These are phyloP conservation scores for Narcine bancroftii DNA, from an alignment of 2,113 vertebrate genomes.

Conservation along the genomic window DNA sequence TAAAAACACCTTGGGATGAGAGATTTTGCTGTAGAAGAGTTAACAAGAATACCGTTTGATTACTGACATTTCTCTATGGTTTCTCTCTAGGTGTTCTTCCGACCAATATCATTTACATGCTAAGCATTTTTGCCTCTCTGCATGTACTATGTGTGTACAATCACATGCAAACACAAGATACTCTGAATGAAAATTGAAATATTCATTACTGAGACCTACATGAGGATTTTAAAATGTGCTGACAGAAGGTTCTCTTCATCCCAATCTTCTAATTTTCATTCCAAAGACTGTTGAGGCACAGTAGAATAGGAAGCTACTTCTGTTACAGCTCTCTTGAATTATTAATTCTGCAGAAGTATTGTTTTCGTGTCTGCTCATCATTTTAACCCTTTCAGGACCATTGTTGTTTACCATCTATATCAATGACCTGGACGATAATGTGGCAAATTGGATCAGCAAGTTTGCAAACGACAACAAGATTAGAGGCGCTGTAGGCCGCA, in stretches of 20 bases:
- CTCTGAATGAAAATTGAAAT: background rate
- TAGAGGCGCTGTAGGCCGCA: too few relatives aligned
- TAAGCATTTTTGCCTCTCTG: background rate
- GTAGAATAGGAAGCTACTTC: background rate
- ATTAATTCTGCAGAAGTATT: conserved; percentile 13
- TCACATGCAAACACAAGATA: background rate
- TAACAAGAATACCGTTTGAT: background rate
- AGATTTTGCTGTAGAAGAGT: background rate
- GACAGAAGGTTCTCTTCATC: background rate
- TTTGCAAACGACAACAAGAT: too few relatives aligned
- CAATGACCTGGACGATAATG: too few relatives aligned
- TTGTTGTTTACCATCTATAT: too few relatives aligned
- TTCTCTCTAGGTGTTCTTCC: background rate
- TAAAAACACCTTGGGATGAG: background rate
- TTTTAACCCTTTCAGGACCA: too few relatives aligned
- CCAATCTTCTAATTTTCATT: background rate
- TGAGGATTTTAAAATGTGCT: background rate
- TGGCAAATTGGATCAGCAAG: too few relatives aligned
- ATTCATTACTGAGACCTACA: background rate
- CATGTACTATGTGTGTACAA: background rate
- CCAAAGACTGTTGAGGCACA: background rate
- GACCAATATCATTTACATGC: too few relatives aligned
- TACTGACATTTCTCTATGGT: background rate
- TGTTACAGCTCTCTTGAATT: background rate
- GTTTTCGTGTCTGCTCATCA: background rate